Percentiles rank a stretch among this genome's conserved stretches.
phyloP scores from a whole-genome alignment of 2,113 vertebrate genomes.

The Donacobius atricapilla region DNA sequence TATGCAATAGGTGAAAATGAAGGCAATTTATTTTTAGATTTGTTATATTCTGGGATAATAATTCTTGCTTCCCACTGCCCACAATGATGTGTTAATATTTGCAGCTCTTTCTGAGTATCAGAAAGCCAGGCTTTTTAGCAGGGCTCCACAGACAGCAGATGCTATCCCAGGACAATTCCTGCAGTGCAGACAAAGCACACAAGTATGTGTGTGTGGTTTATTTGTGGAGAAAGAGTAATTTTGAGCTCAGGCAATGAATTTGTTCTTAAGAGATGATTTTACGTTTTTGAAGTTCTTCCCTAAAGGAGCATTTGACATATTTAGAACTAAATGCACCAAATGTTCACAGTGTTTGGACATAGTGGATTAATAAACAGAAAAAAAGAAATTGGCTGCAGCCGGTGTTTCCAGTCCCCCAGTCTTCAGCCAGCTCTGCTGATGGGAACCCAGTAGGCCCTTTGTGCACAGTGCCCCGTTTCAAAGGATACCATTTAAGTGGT shows the following conservation, averaged over 20 bases:
- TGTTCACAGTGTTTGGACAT: constrained; percentile 17
- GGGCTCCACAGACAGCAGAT: not conserved
- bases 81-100: constrained; percentile 8
- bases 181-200: not conserved
- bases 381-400: not conserved
- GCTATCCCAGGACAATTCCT: not conserved
- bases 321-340: constrained; percentile 30
- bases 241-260: not conserved
- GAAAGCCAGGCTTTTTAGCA: constrained; percentile 33
- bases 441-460: not conserved
- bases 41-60: constrained; percentile 58
- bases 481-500: not conserved
- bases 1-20: constrained; percentile 68
- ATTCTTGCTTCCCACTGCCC: not conserved
- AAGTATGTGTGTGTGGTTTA: not conserved
- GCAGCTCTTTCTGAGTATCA: not conserved
- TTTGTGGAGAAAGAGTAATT: not conserved
- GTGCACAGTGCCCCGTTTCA: not conserved
- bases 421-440: not conserved
- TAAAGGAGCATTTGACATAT: constrained; percentile 38
- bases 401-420: not conserved
- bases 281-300: constrained; percentile 16
- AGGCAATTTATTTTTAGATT: constrained; percentile 72
- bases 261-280: constrained; percentile 25
- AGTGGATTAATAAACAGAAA: constrained; percentile 18